These are phyloP conservation scores for Brachirus orientalis DNA, from an alignment of 2,113 vertebrate genomes.

Conservation along the genomic window DNA sequence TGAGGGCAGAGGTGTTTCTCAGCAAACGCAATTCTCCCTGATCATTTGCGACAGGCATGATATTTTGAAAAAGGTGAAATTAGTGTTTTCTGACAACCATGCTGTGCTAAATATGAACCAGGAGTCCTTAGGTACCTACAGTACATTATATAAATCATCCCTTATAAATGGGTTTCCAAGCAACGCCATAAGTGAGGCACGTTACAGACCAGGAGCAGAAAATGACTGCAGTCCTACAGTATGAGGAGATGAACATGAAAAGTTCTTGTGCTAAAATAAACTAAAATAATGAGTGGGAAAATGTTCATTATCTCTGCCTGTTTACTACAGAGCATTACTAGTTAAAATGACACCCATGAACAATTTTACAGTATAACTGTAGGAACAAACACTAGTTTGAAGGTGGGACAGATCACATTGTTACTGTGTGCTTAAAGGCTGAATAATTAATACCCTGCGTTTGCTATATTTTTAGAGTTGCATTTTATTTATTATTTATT, in stretches of 20 bases:
- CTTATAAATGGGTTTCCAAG: neutral
- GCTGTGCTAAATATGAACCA: slow-evolving; percentile 50
- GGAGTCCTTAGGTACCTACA: slow-evolving; percentile 32
- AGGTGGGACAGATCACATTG: neutral
- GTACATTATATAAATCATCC: slow-evolving; percentile 23
- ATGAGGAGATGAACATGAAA: neutral
- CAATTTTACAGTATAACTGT: neutral
- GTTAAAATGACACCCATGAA: neutral
- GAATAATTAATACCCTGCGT: neutral
- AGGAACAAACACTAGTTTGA: neutral
- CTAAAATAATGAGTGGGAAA: neutral
- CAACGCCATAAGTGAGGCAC: no score
- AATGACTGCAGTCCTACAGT: no score
- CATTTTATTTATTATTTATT: neutral
- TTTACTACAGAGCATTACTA: neutral
- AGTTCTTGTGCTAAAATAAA: neutral
- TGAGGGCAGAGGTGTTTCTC: slow-evolving; percentile 53
- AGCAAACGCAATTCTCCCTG: slow-evolving; percentile 50
- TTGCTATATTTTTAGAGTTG: neutral
- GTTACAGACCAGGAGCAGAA: no score
- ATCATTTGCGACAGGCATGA: slow-evolving; percentile 65
- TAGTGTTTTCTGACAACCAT: slow-evolving; percentile 49
- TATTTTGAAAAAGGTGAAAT: slow-evolving; percentile 67
- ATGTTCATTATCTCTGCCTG: neutral
- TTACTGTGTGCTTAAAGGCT: neutral